These are phyloP conservation scores for Mobula birostris DNA, from an alignment of 2,113 vertebrate genomes.

Conservation along the genomic window DNA sequence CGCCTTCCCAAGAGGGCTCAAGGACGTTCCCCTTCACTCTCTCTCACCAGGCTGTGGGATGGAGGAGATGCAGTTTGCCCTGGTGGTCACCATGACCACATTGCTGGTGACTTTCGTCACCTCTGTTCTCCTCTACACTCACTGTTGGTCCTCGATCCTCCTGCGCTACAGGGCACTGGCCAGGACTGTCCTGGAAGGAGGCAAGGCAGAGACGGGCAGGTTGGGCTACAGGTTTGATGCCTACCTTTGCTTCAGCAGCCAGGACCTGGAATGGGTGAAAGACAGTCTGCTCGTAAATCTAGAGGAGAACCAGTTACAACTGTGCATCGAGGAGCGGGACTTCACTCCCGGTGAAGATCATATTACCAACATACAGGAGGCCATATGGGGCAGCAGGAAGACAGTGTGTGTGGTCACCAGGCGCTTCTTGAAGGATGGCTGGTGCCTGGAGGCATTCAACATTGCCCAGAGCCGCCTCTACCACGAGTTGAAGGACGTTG, in stretches of 20 bases:
- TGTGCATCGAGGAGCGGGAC: slow-evolving; percentile 85
- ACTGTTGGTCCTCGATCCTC: slow-evolving; percentile 61
- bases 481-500: slow-evolving; percentile 58
- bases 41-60: slow-evolving; percentile 39
- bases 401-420: slow-evolving; percentile 73
- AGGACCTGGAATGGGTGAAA: slow-evolving; percentile 78
- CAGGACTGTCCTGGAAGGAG: slow-evolving; percentile 46
- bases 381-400: slow-evolving; percentile 76
- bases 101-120: slow-evolving; percentile 42
- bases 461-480: slow-evolving; percentile 69
- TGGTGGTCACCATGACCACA: slow-evolving; percentile 54
- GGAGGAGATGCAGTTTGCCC: slow-evolving; percentile 49
- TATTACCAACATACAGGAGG: slow-evolving; percentile 69
- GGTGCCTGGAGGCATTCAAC: slow-evolving; percentile 82
- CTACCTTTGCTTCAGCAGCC: slow-evolving; percentile 74
- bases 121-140: slow-evolving; percentile 47
- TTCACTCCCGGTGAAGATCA: slow-evolving; percentile 78
- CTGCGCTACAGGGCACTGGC: slow-evolving; percentile 53
- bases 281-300: slow-evolving; percentile 66
- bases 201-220: not conserved
- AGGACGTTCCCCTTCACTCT: slow-evolving; percentile 46
- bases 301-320: slow-evolving; percentile 61
- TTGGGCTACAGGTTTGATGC: slow-evolving; percentile 60
- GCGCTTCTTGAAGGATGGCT: slow-evolving; percentile 78
- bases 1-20: slow-evolving; percentile 53